Evolutionary conservation across 2,888 invertebrate genomes (phyloP).

Genomic region (Melikaiella ostensackeni): DNA sequence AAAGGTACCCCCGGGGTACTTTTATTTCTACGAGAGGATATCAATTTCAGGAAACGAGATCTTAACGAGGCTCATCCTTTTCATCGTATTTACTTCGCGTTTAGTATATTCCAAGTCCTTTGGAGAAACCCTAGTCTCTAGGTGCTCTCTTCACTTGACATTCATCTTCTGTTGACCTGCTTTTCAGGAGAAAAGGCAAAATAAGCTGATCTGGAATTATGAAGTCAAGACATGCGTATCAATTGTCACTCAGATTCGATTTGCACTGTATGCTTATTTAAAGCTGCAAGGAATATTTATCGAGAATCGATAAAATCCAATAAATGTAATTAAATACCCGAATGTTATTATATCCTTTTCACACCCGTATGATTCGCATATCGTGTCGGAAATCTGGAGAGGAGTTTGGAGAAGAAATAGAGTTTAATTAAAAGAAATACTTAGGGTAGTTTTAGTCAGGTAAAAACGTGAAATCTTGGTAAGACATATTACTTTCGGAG

Average conservation of each 20-base stretch:
- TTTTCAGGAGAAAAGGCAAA: background rate
- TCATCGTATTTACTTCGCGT: constrained; percentile 15
- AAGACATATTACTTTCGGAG: constrained; percentile 19
- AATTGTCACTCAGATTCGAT: background rate
- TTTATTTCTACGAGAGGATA: background rate
- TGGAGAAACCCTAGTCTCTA: background rate
- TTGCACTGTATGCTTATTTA: too few species aligned
- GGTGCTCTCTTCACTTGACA: background rate
- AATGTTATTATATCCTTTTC: too few species aligned
- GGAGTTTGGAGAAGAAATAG: background rate
- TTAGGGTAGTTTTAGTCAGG: background rate
- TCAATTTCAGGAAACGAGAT: constrained; percentile 17
- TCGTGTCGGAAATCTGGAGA: background rate
- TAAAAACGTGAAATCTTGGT: constrained; percentile 10
- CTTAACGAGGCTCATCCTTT: background rate
- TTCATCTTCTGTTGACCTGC: background rate
- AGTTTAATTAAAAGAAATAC: background rate
- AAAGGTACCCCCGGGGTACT: background rate
- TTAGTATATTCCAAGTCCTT: background rate
- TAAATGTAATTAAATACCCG: too few species aligned
- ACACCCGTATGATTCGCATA: background rate
- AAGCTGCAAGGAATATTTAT: too few species aligned
- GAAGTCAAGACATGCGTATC: background rate
- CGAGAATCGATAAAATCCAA: too few species aligned
- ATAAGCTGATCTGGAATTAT: background rate